Evolutionary conservation across 2,888 invertebrate genomes (phyloP).

Genomic region (Chydorus sphaericus): DNA sequence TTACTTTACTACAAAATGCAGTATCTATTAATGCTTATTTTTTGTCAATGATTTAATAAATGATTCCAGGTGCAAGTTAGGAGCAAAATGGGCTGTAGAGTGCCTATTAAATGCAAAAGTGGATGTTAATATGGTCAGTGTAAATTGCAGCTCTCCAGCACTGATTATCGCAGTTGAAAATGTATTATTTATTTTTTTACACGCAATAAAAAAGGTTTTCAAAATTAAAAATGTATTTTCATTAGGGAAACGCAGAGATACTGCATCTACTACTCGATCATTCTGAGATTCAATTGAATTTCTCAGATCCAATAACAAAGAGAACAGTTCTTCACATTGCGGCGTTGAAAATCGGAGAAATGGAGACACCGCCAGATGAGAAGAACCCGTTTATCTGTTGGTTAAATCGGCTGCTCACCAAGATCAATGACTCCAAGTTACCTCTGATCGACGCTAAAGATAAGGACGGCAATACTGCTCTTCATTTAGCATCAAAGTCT

Average conservation of each 20-base stretch:
- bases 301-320: not conserved
- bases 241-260: slow-evolving; percentile 38
- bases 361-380: not conserved
- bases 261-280: slow-evolving; percentile 39
- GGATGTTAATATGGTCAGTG: slow-evolving; percentile 39
- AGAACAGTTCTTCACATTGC: slow-evolving; percentile 11
- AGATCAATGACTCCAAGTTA: slow-evolving; percentile 14
- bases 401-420: too few relatives aligned
- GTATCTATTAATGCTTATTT: too few relatives aligned
- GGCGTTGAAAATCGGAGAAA: slow-evolving; percentile 7
- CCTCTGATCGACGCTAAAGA: slow-evolving; percentile 43
- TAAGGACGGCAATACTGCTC: slow-evolving; percentile 47
- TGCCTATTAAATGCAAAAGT: slow-evolving; percentile 42
- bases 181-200: too few relatives aligned
- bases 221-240: too few relatives aligned
- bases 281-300: slow-evolving; percentile 22
- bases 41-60: not conserved
- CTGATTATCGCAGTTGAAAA: slow-evolving; percentile 48
- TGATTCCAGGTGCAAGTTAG: not conserved
- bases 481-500: slow-evolving; percentile 35
- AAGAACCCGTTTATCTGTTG: too few relatives aligned
- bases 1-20: too few relatives aligned
- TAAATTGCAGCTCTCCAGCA: slow-evolving; percentile 29
- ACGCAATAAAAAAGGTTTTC: too few relatives aligned
- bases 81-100: not conserved